phyloP scores from a whole-genome alignment of 2,888 invertebrate species.

The Slavum lentiscoides region DNA sequence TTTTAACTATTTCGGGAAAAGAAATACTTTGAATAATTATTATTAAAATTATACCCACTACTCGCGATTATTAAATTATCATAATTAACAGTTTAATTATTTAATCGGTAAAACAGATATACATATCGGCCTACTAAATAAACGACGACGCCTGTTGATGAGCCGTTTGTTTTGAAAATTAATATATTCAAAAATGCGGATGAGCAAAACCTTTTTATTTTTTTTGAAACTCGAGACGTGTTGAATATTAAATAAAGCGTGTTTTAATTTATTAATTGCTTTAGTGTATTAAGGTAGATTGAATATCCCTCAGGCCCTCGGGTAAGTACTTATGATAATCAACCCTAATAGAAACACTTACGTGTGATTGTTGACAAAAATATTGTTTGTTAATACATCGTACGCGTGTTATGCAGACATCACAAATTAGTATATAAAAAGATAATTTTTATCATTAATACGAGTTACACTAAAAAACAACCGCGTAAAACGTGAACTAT shows the following conservation, averaged over 20 bases:
- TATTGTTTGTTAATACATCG: not conserved
- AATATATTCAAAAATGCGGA: slow-evolving; percentile 43
- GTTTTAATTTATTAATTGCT: slow-evolving; percentile 26
- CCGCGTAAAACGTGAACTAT: too few relatives aligned
- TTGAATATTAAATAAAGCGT: slow-evolving; percentile 18
- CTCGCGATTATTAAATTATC: too few relatives aligned
- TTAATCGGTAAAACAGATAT: not conserved
- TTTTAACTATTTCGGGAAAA: too few relatives aligned
- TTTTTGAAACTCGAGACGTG: slow-evolving; percentile 22
- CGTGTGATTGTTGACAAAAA: not conserved
- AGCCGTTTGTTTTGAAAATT: slow-evolving; percentile 34
- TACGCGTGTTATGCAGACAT: too few relatives aligned
- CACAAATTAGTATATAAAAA: too few relatives aligned
- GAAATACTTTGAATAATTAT: too few relatives aligned
- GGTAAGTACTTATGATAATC: slow-evolving; percentile 8
- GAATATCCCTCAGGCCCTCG: slow-evolving; percentile 3
- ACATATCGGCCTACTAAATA: slow-evolving; percentile 1
- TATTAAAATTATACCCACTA: too few relatives aligned
- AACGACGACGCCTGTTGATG: slow-evolving; percentile 1
- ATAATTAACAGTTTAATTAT: not conserved
- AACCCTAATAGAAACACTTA: slow-evolving; percentile 10
- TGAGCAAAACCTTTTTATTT: slow-evolving; percentile 1
- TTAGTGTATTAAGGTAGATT: slow-evolving; percentile 9
- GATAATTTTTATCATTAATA: too few relatives aligned
- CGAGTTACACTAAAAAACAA: too few relatives aligned